phyloP scores from a whole-genome alignment of 2,888 invertebrate genomes.

The Pseudanteris insignis region DNA sequence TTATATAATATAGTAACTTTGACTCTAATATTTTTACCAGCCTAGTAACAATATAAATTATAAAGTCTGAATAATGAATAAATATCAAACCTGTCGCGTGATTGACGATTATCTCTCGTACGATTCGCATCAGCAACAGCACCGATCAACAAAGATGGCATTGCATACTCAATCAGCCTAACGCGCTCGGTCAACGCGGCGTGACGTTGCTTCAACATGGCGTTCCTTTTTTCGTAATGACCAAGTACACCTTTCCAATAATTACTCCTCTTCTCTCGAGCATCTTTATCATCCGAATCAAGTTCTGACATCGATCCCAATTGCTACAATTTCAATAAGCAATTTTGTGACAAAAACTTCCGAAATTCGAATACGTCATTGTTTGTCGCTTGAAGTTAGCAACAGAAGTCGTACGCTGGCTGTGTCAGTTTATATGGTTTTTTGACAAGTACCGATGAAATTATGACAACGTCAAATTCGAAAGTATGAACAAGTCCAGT shows the following conservation, averaged over 20 bases:
- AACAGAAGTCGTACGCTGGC: too few species aligned
- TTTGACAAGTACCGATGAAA: too few species aligned
- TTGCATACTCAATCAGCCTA: conserved; percentile 54
- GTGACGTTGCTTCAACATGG: conserved; percentile 50
- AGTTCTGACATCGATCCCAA: background rate
- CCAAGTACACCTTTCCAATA: conserved; percentile 52
- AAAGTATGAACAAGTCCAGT: background rate
- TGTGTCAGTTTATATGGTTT: too few species aligned
- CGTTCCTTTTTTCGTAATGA: conserved; percentile 53
- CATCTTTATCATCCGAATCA: background rate
- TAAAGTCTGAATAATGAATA: conserved; percentile 1
- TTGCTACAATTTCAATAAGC: background rate
- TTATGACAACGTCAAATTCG: too few species aligned
- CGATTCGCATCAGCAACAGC: conserved; percentile 43
- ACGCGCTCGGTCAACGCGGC: conserved; percentile 51
- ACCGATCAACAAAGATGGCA: conserved; percentile 53
- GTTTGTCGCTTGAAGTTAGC: too few species aligned
- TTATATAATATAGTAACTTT: too few species aligned
- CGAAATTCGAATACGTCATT: too few species aligned
- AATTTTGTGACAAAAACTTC: too few species aligned
- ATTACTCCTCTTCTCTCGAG: conserved; percentile 27
- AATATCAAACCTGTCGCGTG: conserved; percentile 24
- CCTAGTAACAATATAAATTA: background rate
- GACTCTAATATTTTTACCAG: too few species aligned
- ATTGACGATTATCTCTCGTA: conserved; percentile 8